A percentile compares a stretch with the other conserved stretches of the same genome.
Conservation (phyloP, 2,797 vertebrate species). For the Rousettus madagascariensis region DNA sequence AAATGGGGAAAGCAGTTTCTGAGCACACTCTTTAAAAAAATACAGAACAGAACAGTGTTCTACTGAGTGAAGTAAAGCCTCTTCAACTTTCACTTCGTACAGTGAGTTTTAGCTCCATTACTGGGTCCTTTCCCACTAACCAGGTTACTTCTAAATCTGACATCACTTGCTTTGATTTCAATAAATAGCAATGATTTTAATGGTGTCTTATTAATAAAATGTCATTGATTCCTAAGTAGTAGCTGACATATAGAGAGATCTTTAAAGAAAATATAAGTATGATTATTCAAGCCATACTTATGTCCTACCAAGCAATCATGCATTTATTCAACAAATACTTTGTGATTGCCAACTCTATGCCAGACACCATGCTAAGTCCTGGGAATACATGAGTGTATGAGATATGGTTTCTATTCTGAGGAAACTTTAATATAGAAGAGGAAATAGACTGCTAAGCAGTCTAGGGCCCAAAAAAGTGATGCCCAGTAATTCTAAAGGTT, state of each 20-base stretch:
- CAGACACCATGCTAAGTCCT: background rate
- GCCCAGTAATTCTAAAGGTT: background rate
- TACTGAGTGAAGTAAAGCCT: background rate
- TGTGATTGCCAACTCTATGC: background rate
- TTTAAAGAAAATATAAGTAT: slow-evolving; percentile 9
- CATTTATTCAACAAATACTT: background rate
- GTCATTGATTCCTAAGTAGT: background rate
- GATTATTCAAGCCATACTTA: background rate
- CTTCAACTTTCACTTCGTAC: background rate
- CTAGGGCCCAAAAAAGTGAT: background rate
- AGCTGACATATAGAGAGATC: background rate
- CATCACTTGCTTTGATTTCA: background rate
- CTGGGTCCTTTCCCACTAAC: background rate
- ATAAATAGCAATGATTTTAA: slow-evolving; percentile 23
- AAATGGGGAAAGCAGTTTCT: slow-evolving; percentile 10
- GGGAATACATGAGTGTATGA: background rate
- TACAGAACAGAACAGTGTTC: slow-evolving; percentile 18
- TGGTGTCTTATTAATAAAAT: background rate
- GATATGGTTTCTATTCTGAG: background rate
- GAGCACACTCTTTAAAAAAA: slow-evolving; percentile 36
- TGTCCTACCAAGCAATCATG: background rate
- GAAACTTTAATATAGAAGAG: background rate
- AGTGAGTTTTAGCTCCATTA: background rate
- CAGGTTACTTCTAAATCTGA: background rate
- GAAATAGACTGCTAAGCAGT: background rate